phyloP scores from a whole-genome alignment of 30 jellyfish, hydroid and myxozoan species.

The Nemopilema nomurai region DNA sequence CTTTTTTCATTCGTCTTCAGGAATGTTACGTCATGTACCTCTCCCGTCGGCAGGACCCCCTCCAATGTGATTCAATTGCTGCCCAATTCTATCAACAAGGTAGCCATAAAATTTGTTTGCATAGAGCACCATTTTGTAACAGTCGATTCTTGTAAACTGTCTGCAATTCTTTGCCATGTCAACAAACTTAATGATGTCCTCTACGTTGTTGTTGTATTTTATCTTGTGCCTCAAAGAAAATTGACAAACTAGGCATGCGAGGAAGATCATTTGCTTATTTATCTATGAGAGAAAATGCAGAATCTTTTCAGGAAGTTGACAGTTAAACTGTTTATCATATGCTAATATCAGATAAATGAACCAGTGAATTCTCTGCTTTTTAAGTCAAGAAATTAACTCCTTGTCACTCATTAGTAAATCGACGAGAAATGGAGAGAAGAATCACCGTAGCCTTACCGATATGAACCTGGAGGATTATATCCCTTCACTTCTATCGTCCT shows the following conservation, averaged over 20 bases:
- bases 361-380: too few species aligned
- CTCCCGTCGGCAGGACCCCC: constrained; percentile 35
- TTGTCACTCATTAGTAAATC: too few species aligned
- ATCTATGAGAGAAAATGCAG: too few species aligned
- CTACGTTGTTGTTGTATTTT: neutral
- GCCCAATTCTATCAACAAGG: constrained; percentile 13
- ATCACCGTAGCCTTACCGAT: neutral
- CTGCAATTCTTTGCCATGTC: constrained; percentile 1
- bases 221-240: neutral
- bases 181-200: neutral
- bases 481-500: neutral
- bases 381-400: too few species aligned
- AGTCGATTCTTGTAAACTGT: constrained; percentile 24
- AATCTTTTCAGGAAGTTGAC: too few species aligned
- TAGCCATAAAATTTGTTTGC: neutral
- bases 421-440: too few species aligned
- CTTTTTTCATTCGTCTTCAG: too few species aligned
- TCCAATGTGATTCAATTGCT: constrained; percentile 1
- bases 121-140: neutral
- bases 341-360: too few species aligned
- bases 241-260: too few species aligned
- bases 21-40: neutral
- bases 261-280: too few species aligned
- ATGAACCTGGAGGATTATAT: neutral
- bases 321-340: too few species aligned